These are phyloP conservation scores for Octopus bimaculoides DNA, from an alignment of 1,140 invertebrate genomes.

Conservation along the genomic window DNA sequence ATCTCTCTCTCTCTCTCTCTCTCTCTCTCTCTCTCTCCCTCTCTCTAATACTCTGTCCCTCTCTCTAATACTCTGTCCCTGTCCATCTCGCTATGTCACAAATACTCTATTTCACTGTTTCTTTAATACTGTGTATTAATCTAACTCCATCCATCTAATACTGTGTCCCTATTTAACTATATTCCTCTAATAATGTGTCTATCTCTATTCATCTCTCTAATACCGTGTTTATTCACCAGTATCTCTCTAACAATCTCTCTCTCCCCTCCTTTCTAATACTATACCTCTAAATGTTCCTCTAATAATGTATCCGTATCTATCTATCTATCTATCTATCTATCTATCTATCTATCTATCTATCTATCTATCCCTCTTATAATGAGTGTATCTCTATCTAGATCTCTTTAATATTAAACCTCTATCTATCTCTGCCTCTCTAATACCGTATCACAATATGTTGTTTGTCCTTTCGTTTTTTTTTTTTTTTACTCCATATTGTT, in stretches of 20 bases:
- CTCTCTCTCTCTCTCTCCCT: background rate
- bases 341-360: slow-evolving; percentile 3
- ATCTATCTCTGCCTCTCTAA: background rate
- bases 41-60: background rate
- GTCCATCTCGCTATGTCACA: background rate
- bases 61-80: background rate
- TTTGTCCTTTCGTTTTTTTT: background rate
- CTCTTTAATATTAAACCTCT: background rate
- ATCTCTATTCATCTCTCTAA: too few species aligned
- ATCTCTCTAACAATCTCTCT: too few species aligned
- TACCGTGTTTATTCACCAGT: too few species aligned
- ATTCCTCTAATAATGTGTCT: too few species aligned
- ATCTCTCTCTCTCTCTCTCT: background rate
- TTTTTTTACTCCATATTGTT: background rate
- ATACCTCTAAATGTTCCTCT: too few species aligned
- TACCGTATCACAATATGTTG: background rate
- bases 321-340: background rate
- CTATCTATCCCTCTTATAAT: background rate
- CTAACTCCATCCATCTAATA: too few species aligned
- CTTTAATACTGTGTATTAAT: too few species aligned
- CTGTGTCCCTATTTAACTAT: too few species aligned
- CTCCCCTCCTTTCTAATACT: too few species aligned
- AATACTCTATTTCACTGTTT: too few species aligned
- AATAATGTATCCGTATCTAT: background rate
- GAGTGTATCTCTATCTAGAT: background rate